phyloP scores from a whole-genome alignment of 2,797 vertebrate genomes.

The Lutjanus argentimaculatus region DNA sequence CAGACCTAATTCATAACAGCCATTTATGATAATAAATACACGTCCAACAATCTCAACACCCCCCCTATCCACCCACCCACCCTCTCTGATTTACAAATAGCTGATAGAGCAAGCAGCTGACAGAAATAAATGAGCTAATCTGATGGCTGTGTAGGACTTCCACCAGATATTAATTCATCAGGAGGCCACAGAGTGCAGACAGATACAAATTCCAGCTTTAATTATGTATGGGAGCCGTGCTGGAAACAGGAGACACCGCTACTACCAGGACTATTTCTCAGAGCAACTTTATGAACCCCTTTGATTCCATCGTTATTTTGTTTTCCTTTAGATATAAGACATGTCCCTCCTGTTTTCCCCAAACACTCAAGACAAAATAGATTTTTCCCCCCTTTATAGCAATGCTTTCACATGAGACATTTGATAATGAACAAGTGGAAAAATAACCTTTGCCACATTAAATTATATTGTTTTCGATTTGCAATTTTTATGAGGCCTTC shows the following conservation, averaged over 20 bases:
- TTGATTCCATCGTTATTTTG: conserved; percentile 80
- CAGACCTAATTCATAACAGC: conserved; percentile 84
- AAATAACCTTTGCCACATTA: conserved; percentile 84
- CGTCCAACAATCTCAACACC: conserved; percentile 76
- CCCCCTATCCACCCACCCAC: conserved; percentile 53
- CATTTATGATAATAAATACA: conserved; percentile 87
- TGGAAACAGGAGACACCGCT: conserved; percentile 79
- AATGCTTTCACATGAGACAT: conserved; percentile 78
- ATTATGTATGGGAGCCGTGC: conserved; percentile 85
- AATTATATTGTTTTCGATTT: conserved; percentile 89
- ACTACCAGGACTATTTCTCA: conserved; percentile 76
- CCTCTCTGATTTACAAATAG: conserved; percentile 86
- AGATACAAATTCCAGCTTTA: conserved; percentile 88
- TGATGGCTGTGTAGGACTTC: conserved; percentile 86
- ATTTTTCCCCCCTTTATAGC: conserved; percentile 69
- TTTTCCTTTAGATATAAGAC: conserved; percentile 79
- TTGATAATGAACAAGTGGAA: conserved; percentile 84
- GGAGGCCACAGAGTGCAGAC: conserved; percentile 85
- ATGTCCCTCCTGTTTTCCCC: conserved; percentile 70
- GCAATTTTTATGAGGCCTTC: conserved; percentile 85
- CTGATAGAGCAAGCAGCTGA: conserved; percentile 86
- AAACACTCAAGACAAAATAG: conserved; percentile 74
- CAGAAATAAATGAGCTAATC: conserved; percentile 89
- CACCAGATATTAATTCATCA: conserved; percentile 88
- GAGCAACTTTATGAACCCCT: conserved; percentile 82